Conservation (phyloP, 2,113 vertebrate genomes). For the Todiramphus chloris region DNA sequence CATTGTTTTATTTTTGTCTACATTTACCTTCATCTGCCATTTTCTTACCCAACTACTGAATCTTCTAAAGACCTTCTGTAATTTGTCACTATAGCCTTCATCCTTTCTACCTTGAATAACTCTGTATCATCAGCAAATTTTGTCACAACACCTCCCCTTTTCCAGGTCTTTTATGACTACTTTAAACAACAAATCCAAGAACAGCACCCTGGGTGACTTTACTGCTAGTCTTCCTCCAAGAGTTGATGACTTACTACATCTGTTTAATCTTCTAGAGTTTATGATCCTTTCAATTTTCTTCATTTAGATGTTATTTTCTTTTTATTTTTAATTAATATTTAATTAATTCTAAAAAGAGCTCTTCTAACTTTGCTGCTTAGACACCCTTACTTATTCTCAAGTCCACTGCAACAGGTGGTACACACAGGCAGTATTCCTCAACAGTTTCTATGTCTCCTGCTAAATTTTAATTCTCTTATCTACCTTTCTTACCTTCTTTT, state of each 20-base stretch:
- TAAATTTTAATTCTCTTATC: background rate
- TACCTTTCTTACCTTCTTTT: background rate
- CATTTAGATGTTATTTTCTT: background rate
- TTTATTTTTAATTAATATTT: background rate
- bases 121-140: background rate
- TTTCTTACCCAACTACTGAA: background rate
- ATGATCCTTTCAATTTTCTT: background rate
- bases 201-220: background rate
- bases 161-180: background rate
- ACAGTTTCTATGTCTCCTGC: background rate
- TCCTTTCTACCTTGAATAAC: background rate
- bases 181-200: background rate
- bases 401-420: background rate
- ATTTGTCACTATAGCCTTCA: background rate
- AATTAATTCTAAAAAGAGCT: background rate
- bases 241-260: background rate
- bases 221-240: background rate
- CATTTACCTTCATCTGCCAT: background rate
- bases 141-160: background rate
- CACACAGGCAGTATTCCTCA: background rate
- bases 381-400: background rate
- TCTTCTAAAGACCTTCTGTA: background rate
- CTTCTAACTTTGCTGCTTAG: background rate
- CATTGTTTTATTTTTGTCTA: rapidly evolving
- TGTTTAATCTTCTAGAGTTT: background rate